These are phyloP conservation scores for Leptura quadrifasciata DNA, from an alignment of 2,888 invertebrate species.

Conservation along the genomic window DNA sequence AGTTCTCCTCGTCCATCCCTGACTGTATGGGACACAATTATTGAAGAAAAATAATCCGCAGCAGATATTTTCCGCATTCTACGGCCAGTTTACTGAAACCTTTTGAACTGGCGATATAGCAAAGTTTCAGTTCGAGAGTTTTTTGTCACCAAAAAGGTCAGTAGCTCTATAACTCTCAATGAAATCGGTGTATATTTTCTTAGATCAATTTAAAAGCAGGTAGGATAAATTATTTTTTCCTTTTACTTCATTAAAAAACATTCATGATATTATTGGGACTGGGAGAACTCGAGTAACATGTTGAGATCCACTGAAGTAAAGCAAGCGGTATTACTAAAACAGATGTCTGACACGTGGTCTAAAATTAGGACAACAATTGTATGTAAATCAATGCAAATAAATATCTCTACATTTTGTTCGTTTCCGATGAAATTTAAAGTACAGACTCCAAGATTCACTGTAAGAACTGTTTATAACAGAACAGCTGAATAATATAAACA, in stretches of 20 bases:
- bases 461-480: neutral
- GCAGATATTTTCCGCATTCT: too few species aligned
- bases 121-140: too few species aligned
- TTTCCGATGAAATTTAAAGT: conserved; percentile 1
- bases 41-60: too few species aligned
- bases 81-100: too few species aligned
- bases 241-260: neutral
- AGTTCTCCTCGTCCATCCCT: too few species aligned
- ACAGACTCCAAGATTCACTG: conserved; percentile 5
- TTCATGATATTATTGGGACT: neutral
- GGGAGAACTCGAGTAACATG: conserved; percentile 9
- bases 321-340: conserved; percentile 4
- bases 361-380: conserved; percentile 32
- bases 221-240: too few species aligned
- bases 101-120: too few species aligned
- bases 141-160: too few species aligned
- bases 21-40: too few species aligned
- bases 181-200: too few species aligned
- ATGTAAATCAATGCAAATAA: conserved; percentile 32
- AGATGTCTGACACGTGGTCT: conserved; percentile 38
- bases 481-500: conserved; percentile 5
- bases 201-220: too few species aligned
- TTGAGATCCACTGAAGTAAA: conserved; percentile 20
- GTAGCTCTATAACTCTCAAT: too few species aligned
- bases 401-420: conserved; percentile 14